Conservation (phyloP, 2,888 invertebrate species). For the Drosophila greeni region DNA sequence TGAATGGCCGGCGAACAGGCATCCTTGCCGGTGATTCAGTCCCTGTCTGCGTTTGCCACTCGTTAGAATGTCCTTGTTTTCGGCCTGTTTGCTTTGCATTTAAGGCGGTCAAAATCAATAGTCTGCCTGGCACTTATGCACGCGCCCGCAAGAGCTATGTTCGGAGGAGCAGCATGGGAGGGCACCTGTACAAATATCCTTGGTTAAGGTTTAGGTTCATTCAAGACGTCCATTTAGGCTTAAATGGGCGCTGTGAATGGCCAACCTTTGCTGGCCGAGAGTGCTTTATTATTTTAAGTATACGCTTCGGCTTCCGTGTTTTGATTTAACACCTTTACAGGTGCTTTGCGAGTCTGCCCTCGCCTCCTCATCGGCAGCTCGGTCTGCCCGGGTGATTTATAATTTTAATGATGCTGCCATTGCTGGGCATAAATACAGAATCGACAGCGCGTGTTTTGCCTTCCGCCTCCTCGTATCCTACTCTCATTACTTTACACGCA, state of each 20-base stretch:
- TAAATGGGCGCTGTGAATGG: slow-evolving; percentile 7
- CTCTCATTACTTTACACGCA: slow-evolving; percentile 22
- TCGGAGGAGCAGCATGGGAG: background rate
- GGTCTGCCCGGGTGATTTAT: slow-evolving; percentile 48
- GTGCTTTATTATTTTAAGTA: slow-evolving; percentile 64
- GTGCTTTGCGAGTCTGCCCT: slow-evolving; percentile 23
- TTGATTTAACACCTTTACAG: slow-evolving; percentile 66
- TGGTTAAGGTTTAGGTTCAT: background rate
- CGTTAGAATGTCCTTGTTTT: slow-evolving; percentile 26
- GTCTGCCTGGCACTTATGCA: slow-evolving; percentile 19
- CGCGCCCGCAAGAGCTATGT: slow-evolving; percentile 7
- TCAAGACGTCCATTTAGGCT: background rate
- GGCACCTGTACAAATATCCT: slow-evolving; percentile 13
- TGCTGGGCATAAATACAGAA: slow-evolving; percentile 30
- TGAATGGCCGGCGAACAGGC: slow-evolving; percentile 15
- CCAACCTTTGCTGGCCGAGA: slow-evolving; percentile 24
- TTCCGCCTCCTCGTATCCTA: background rate
- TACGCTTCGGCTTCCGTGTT: slow-evolving; percentile 47
- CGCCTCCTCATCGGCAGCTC: slow-evolving; percentile 12
- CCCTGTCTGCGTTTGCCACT: slow-evolving; percentile 17
- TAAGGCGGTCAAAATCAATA: slow-evolving; percentile 26
- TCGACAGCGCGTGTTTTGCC: slow-evolving; percentile 35
- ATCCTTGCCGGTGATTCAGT: slow-evolving; percentile 1
- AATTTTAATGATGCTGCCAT: slow-evolving; percentile 51
- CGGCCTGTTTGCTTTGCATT: slow-evolving; percentile 31